Base-by-base conservation (phyloP, 2,888 invertebrate genomes). In the Agonopterix alstromeriana region DNA sequence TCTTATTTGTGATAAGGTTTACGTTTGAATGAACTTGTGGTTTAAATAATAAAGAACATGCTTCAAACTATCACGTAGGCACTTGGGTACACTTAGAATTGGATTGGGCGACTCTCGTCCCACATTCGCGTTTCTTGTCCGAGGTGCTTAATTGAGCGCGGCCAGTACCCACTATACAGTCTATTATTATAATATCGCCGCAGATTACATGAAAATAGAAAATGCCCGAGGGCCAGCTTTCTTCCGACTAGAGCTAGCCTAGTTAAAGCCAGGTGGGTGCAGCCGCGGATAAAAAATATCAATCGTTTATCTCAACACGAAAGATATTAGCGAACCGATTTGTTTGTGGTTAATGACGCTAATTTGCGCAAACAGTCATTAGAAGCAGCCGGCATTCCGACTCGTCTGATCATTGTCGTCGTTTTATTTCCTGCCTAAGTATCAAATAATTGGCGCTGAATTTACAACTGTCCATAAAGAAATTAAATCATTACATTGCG, bases 141-240 rank as follows among this genome's bases (percentile, higher is more conserved):
- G 62, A 63, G 61, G 58, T 62, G 66, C 69, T 74, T 84, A 84
- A 83, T 83, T 82, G 77, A 80, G 72, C 73, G 63, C 65, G 63
- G 72, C 69, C 63, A 57, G 65, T 71, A 72, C 70, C 73, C 73
- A 66, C 66, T 63, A 66, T 57, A 58, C 49, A 61, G 61, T 70
- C 71, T 73, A 77, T 82, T 81, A 82, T 83, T 77, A 82, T 77
- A 77, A 81, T 81, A 77, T 73, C 70, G 69, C 71, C 70, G 65
- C 68, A 79, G 77, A 81, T 84, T 83, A 76, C 72, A 79, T 62
- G 74, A 80, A 84, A 83, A 84, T 82, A 81, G 83, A 82, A 83
- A 85, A 81, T 75, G 71, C 76, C 75, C 61, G 73, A 79, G 80
- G 81, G 83, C 77, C 73, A 74, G 73, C 83, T 85, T 84, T 85